These are phyloP conservation scores for Cheilosia impressa DNA, from an alignment of 2,888 invertebrate genomes.

Conservation along the genomic window DNA sequence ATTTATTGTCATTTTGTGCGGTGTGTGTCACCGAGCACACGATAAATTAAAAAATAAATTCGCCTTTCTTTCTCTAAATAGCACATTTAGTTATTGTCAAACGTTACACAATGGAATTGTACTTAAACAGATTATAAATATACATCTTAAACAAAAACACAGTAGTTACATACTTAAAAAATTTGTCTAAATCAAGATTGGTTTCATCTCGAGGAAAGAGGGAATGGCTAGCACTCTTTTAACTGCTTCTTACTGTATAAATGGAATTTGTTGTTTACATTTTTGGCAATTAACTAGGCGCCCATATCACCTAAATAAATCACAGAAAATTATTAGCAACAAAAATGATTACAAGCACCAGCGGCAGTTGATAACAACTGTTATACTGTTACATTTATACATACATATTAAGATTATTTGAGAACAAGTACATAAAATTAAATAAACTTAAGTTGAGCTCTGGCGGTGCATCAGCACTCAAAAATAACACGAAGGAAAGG, in stretches of 20 bases:
- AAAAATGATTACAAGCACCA: conserved; percentile 37
- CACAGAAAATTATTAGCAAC: conserved; percentile 69
- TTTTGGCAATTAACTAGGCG: conserved; percentile 42
- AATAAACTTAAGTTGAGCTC: conserved; percentile 21
- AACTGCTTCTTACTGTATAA: background rate
- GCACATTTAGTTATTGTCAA: conserved; percentile 51
- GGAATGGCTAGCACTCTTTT: background rate
- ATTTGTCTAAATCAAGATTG: background rate
- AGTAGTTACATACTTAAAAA: background rate
- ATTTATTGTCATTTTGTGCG: conserved; percentile 42
- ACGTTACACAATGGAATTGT: conserved; percentile 42
- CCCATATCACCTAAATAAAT: conserved; percentile 46
- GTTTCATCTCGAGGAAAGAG: background rate
- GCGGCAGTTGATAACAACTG: conserved; percentile 3
- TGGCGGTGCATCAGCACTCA: conserved; percentile 6
- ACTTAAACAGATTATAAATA: conserved; percentile 52
- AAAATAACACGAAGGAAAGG: conserved; percentile 23
- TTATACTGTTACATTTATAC: background rate
- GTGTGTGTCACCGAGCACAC: background rate
- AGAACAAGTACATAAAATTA: background rate
- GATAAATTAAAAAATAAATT: conserved; percentile 27
- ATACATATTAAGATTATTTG: conserved; percentile 2
- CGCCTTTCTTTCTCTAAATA: conserved; percentile 2
- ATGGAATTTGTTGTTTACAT: conserved; percentile 47
- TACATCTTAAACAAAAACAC: conserved; percentile 6